Evolutionary conservation across 2,888 invertebrate species (phyloP).

Genomic region (Leucophora obtusa): DNA sequence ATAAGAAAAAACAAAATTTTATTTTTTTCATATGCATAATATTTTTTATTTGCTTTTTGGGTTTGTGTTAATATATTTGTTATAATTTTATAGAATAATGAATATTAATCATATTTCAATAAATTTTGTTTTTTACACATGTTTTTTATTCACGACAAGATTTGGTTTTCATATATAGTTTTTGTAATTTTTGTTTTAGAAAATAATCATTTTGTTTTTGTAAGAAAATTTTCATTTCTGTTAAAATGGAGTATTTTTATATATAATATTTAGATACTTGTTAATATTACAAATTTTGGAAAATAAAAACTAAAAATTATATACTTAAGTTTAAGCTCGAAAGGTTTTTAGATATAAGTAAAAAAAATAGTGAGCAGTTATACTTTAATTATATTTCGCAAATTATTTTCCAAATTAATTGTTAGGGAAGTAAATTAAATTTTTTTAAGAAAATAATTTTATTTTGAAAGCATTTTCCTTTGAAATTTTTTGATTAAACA

Average conservation of each 20-base stretch:
- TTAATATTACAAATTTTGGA: constrained; percentile 1
- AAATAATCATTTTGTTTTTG: background rate
- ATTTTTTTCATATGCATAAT: constrained; percentile 62
- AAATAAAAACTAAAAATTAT: constrained; percentile 4
- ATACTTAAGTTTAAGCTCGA: constrained; percentile 56
- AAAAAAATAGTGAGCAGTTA: background rate
- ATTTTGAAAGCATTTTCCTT: background rate
- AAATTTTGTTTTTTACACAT: constrained; percentile 65
- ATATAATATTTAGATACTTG: constrained; percentile 1
- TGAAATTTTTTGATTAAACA: too few species aligned
- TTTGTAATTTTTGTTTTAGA: background rate
- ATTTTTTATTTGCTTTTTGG: constrained; percentile 38
- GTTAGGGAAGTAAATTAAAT: too few species aligned
- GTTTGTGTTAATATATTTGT: constrained; percentile 49
- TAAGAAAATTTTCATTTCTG: background rate
- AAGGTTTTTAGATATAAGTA: constrained; percentile 15
- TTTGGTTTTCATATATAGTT: background rate
- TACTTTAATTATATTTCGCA: background rate
- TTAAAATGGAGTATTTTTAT: constrained; percentile 33
- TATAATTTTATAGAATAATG: constrained; percentile 58
- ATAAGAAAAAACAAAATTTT: too few species aligned
- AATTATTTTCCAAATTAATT: background rate
- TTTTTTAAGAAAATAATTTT: too few species aligned
- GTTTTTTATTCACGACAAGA: constrained; percentile 49
- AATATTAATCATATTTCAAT: constrained; percentile 56